phyloP scores from a whole-genome alignment of 2,113 vertebrate genomes.

The Gallinago media region DNA sequence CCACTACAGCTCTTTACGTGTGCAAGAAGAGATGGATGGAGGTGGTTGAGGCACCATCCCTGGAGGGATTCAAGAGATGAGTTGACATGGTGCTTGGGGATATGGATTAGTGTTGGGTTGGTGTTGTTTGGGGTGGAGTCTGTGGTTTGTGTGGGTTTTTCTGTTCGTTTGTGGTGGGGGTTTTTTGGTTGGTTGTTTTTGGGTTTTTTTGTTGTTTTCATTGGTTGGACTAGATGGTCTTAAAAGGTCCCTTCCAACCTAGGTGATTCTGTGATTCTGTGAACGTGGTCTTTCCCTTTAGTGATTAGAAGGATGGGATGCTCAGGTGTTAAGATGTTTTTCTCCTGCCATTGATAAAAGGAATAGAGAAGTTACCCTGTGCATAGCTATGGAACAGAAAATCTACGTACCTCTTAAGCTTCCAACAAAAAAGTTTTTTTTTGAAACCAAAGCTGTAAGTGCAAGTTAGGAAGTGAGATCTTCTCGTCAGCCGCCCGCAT shows the following conservation, averaged over 20 bases:
- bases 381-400: neutral
- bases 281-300: conserved; percentile 27
- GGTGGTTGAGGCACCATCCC: no score
- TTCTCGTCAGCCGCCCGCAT: conserved; percentile 67
- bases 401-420: neutral
- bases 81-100: no score
- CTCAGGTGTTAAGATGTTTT: conserved; percentile 11
- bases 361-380: neutral
- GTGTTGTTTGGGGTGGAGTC: no score
- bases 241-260: no score
- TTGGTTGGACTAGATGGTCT: no score
- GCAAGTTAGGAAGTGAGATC: conserved; percentile 47
- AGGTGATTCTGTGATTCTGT: neutral
- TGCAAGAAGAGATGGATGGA: neutral
- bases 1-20: neutral
- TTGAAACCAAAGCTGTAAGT: conserved; percentile 49
- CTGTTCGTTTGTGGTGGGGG: no score
- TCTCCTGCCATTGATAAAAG: neutral
- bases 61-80: no score
- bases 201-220: no score
- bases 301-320: neutral
- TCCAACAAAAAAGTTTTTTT: neutral
- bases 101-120: no score
- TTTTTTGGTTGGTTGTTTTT: no score
- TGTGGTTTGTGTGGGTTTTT: no score